phyloP scores from a whole-genome alignment of 1,140 invertebrate species.

The Drepana arcuata region DNA sequence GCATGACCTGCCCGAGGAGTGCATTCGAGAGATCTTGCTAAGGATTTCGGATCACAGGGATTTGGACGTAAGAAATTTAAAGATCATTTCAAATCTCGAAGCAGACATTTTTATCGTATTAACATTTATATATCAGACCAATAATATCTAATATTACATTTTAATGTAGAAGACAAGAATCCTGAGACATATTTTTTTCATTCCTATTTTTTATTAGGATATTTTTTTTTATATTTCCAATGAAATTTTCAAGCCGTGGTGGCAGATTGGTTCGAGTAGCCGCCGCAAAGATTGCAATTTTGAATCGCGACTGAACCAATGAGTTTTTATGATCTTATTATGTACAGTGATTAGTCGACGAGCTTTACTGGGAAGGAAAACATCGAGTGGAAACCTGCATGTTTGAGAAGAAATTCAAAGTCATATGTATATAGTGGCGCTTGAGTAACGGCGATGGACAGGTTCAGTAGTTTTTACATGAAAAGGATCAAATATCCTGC shows the following conservation, averaged over 20 bases:
- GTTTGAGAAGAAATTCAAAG: no score
- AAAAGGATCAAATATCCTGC: no score
- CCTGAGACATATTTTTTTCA: no score
- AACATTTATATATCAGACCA: neutral
- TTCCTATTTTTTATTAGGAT: neutral
- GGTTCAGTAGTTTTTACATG: neutral
- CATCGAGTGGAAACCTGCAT: no score
- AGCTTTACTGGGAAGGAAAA: no score
- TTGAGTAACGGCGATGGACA: neutral
- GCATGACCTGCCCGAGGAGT: conserved; percentile 93
- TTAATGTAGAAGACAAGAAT: no score
- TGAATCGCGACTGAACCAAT: no score
- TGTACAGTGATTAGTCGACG: no score
- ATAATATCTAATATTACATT: no score
- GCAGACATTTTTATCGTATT: neutral
- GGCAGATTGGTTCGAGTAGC: no score
- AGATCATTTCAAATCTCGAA: neutral
- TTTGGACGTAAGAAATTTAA: conserved; percentile 75
- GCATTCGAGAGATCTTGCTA: conserved; percentile 91
- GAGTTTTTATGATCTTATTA: no score
- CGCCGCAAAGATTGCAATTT: no score
- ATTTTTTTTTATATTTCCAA: neutral
- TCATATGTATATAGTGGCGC: neutral
- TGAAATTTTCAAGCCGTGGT: neutral
- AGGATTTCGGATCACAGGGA: conserved; percentile 94